These are phyloP conservation scores for Zosterops hypoxanthus DNA, from an alignment of 2,113 vertebrate genomes.

Conservation along the genomic window DNA sequence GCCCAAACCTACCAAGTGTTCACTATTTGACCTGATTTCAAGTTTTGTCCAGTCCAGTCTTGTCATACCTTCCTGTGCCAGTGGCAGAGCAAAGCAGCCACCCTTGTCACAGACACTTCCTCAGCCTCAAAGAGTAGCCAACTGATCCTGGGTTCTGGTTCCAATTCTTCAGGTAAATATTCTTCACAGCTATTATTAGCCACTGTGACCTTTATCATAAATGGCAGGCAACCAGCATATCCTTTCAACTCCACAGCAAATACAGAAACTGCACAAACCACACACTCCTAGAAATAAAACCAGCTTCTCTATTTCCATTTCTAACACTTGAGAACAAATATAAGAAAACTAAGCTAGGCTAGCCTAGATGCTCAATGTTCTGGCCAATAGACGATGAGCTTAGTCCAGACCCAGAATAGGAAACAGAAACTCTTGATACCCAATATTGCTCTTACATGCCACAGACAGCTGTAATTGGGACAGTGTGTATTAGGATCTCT, in stretches of 20 bases:
- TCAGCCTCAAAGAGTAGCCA: not conserved
- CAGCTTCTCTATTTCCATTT: not conserved
- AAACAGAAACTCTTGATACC: not conserved
- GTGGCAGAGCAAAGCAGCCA: not conserved
- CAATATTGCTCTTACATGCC: not conserved
- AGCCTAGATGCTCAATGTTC: not conserved
- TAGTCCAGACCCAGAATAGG: not conserved
- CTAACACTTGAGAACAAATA: not conserved
- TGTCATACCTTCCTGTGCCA: not conserved
- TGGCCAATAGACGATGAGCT: not conserved
- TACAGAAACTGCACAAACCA: not conserved
- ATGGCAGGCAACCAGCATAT: not conserved
- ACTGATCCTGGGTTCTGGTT: not conserved
- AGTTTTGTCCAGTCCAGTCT: not conserved
- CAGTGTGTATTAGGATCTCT: not conserved
- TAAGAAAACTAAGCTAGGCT: not conserved
- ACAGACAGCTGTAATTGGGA: not conserved
- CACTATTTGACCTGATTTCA: not conserved
- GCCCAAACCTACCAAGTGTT: not conserved
- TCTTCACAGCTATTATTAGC: not conserved
- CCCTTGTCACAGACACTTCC: not conserved
- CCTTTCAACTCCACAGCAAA: not conserved
- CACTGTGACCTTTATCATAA: not conserved
- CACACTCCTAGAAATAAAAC: not conserved
- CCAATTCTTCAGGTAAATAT: not conserved